Base-by-base conservation (phyloP, 1,140 invertebrate species). In the Drosophila arizonae region DNA sequence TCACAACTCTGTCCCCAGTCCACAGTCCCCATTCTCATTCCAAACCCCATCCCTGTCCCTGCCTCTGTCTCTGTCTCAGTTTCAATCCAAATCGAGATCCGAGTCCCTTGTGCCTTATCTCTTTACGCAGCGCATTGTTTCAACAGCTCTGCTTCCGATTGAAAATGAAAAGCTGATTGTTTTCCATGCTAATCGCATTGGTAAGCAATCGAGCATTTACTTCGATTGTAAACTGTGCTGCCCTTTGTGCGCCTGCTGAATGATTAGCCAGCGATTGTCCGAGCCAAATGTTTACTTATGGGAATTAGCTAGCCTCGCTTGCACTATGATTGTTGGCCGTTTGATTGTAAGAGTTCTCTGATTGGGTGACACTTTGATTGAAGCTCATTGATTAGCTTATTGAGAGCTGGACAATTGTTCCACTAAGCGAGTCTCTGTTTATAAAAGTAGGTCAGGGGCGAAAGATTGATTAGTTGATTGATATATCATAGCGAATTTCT, bases 101-200 rank as follows among this genome's bases (percentile, higher is more conserved):
- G 33, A 33, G 17, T 46, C 43, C 43, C 43, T 46, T 15, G 30
- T 11, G 5, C 17, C 48, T 10, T 28, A 45, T 33, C 55, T n/a
- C 9, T 30, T 6, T 39, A 4, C 30, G 4, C 39, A 6, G 48
- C 39, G 9, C 52, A 33, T 58, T 67, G 46, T 43, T 39, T 28
- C 36, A 10, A 9, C 15, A 46, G 50, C 39, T 46, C 33, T 21
- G 15, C 21, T 43, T 39, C 21, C 46, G 55, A 55, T 55, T 61
- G 48, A 61, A 61, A 41, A 56, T 55, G 70, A 72, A 68, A 61
- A 41, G 41, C 64, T 61, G 51, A 68, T 72, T 72, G 70, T 72
- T 68, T 68, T 67, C 39, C 60, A 30, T 39, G 41, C 50, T 68
- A 68, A 72, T 72, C 64, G 64, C 56, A 72, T 72, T 67, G 69